Percentiles rank a stretch among this genome's conserved stretches.
Conservation (phyloP, 2,113 vertebrate genomes). For the Ochotona curzoniae region DNA sequence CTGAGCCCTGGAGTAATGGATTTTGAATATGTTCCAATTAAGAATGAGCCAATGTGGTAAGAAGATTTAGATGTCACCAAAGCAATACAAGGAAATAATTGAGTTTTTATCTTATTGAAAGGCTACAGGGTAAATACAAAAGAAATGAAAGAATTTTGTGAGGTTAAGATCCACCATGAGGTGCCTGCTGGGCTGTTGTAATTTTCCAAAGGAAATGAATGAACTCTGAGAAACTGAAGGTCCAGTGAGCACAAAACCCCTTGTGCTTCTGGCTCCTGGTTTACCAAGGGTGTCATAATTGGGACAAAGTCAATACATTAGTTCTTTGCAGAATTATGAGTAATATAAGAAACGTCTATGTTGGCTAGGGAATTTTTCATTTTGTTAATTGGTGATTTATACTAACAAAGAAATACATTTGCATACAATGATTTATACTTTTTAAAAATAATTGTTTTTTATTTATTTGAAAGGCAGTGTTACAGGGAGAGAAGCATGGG, state of each 20-base stretch:
- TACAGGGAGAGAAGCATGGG: too few relatives aligned
- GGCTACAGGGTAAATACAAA: not conserved
- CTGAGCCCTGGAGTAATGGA: not conserved
- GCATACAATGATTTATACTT: not conserved
- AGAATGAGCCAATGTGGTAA: not conserved
- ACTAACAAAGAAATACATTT: not conserved
- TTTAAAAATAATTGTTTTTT: not conserved
- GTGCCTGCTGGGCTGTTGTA: not conserved
- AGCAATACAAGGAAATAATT: not conserved
- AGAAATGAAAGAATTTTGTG: not conserved
- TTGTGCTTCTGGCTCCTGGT: not conserved
- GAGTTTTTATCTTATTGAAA: constrained; percentile 18
- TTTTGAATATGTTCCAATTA: not conserved
- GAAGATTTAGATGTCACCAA: not conserved
- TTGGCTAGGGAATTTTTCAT: not conserved
- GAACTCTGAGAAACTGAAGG: not conserved
- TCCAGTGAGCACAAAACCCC: not conserved
- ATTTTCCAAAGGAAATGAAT: not conserved
- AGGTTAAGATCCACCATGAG: not conserved
- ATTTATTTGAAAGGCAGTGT: too few relatives aligned
- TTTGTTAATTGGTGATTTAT: not conserved
- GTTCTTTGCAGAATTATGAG: not conserved
- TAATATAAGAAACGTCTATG: not conserved
- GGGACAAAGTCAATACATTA: not conserved
- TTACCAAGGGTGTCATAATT: not conserved